A percentile compares a stretch with the other conserved stretches of the same genome.
Conservation (phyloP, 2,797 vertebrate genomes). For the Semaprochilodus insignis region DNA sequence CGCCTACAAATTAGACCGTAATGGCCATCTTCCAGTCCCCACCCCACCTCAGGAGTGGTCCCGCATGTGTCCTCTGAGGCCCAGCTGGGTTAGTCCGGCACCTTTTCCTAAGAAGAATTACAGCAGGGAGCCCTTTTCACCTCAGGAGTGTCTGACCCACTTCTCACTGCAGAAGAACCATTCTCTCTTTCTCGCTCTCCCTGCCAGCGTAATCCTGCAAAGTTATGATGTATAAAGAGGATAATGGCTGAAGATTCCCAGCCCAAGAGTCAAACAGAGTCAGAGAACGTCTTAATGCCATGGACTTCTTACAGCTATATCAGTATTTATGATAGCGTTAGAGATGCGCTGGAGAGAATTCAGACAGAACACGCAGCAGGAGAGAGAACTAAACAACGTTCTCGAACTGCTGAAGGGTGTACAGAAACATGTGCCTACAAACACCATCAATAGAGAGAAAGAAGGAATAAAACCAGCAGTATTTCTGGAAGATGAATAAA, state of each 20-base stretch:
- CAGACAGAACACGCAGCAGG: not conserved
- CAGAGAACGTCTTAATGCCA: constrained; percentile 24
- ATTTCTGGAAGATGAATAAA: too few species aligned
- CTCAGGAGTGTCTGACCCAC: constrained; percentile 53
- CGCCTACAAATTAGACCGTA: constrained; percentile 28
- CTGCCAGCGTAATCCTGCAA: constrained; percentile 49
- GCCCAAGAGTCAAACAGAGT: not conserved
- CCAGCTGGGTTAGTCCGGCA: constrained; percentile 42
- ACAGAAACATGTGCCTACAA: not conserved
- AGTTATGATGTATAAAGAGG: constrained; percentile 52
- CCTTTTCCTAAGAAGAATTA: constrained; percentile 58
- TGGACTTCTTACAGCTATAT: constrained; percentile 36
- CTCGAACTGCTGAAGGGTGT: too few species aligned
- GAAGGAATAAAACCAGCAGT: not conserved
- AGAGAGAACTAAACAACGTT: not conserved
- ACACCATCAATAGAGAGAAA: not conserved
- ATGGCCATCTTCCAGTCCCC: constrained; percentile 11
- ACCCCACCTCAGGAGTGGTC: constrained; percentile 11
- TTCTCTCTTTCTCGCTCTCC: constrained; percentile 14
- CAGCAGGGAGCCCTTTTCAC: constrained; percentile 49
- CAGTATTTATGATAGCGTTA: constrained; percentile 32
- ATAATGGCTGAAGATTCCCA: constrained; percentile 42
- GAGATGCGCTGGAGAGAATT: constrained; percentile 16
- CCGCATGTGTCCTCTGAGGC: constrained; percentile 27
- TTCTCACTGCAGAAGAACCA: constrained; percentile 47